Conservation (phyloP, 2,888 invertebrate genomes). For the Dicranocentrus wangi region DNA sequence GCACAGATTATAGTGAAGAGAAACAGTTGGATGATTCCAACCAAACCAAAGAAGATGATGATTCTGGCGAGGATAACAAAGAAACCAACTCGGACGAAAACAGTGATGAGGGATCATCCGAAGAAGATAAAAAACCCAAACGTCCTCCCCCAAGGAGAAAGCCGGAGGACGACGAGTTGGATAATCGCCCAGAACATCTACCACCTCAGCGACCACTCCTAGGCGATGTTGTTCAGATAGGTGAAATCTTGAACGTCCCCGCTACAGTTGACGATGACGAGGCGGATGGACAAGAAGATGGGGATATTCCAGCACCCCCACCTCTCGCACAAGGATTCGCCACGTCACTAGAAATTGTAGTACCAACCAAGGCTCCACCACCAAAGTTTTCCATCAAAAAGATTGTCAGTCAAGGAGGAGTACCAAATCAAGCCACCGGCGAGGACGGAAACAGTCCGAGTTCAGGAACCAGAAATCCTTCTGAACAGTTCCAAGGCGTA, state of each 20-base stretch:
- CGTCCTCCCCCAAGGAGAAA: constrained; percentile 32
- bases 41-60: constrained; percentile 39
- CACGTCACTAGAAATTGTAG: constrained; percentile 27
- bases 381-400: constrained; percentile 3
- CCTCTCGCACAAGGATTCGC: constrained; percentile 48
- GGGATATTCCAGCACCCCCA: constrained; percentile 50
- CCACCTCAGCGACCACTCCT: constrained; percentile 29
- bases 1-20: constrained; percentile 42
- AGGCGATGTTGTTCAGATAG: neutral
- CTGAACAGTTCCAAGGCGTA: constrained; percentile 33
- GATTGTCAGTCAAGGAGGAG: constrained; percentile 1
- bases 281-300: neutral
- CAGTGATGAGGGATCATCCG: constrained; percentile 48
- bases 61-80: constrained; percentile 36
- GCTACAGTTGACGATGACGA: constrained; percentile 4
- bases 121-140: constrained; percentile 38
- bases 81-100: constrained; percentile 33
- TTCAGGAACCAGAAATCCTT: neutral
- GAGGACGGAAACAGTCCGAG: no score
- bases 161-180: constrained; percentile 60
- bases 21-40: constrained; percentile 50
- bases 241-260: neutral
- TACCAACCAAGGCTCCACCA: constrained; percentile 41
- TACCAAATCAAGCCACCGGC: constrained; percentile 1
- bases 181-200: constrained; percentile 15